Conservation (phyloP, 2,113 vertebrate genomes). For the Catagonus wagneri region DNA sequence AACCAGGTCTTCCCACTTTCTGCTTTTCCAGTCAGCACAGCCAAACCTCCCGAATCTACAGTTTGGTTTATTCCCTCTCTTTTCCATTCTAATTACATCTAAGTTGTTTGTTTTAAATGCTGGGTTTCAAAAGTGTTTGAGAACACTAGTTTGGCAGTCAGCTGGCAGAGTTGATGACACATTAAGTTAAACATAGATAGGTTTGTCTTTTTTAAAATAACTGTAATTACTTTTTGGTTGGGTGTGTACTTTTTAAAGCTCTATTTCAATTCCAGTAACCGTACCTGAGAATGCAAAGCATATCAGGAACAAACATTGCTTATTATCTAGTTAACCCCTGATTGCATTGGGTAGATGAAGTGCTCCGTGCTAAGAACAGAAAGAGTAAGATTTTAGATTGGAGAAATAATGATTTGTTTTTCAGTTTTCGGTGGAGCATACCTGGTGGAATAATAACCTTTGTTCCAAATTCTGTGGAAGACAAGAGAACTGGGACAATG, state of each 20-base stretch:
- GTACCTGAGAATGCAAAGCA: slow-evolving; percentile 18
- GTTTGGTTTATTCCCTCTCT: neutral
- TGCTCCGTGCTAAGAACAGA: neutral
- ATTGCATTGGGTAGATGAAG: neutral
- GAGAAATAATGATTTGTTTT: slow-evolving; percentile 22
- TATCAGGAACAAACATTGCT: neutral
- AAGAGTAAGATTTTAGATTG: neutral
- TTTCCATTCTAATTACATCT: neutral
- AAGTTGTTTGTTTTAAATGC: slow-evolving; percentile 14
- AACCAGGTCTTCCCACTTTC: neutral
- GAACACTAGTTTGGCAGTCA: slow-evolving; percentile 26
- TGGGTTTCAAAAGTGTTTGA: slow-evolving; percentile 28
- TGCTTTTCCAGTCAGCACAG: neutral
- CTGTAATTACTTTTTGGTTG: neutral
- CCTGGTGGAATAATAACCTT: neutral
- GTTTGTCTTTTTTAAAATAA: slow-evolving; percentile 57
- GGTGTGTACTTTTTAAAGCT: slow-evolving; percentile 12
- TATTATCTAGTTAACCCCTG: neutral
- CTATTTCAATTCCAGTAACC: neutral
- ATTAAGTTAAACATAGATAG: slow-evolving; percentile 22
- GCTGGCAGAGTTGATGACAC: neutral
- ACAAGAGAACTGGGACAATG: neutral
- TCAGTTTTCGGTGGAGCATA: slow-evolving; percentile 12
- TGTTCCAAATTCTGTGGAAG: neutral
- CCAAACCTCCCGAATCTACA: neutral